Percentiles rank a stretch among this genome's conserved stretches.
Conservation (phyloP, 2,113 vertebrate genomes). For the western clawed frog (Xenopus tropicalis) region UCB_Xtro_10.0 CM004445.2:141861001-141861500, state of each 20-base stretch:
- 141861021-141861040: conserved; percentile 47
- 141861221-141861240: background rate
- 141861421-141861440: conserved; percentile 65
- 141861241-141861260: conserved; percentile 17
- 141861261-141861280: conserved; percentile 59
- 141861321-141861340: conserved; percentile 88
- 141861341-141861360: conserved; percentile 78
- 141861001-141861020: background rate
- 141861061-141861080: conserved; percentile 49
- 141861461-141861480: background rate
- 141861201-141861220: background rate
- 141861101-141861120: conserved; percentile 66
- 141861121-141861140: conserved; percentile 15
- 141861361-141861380: conserved; percentile 78
- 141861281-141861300: conserved; percentile 63
- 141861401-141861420: conserved; percentile 62
- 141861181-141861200: too few relatives aligned
- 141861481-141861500: background rate
- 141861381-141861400: conserved; percentile 68
- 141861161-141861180: too few relatives aligned
- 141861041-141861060: conserved; percentile 53
- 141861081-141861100: conserved; percentile 57
- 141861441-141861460: conserved; percentile 58
- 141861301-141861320: conserved; percentile 75
- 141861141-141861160: background rate